Evolutionary conservation across 1,140 invertebrate species (phyloP).

Genomic region (Halictus rubicundus): DNA sequence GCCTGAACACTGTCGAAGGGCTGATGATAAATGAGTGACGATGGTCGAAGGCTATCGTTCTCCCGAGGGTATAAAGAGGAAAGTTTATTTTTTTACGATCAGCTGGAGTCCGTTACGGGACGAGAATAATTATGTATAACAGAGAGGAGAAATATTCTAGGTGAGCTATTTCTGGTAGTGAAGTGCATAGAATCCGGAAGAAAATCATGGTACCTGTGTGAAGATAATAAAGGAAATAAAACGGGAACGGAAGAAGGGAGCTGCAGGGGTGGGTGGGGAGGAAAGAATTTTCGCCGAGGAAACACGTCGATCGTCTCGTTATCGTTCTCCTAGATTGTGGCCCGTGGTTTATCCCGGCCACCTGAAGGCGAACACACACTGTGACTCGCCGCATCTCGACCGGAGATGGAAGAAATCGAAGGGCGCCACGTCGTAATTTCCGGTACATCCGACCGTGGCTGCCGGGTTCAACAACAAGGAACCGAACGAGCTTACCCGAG

Average conservation of each 20-base stretch:
- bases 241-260: slow-evolving; percentile 14
- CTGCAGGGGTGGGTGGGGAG: background rate
- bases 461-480: slow-evolving; percentile 14
- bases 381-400: slow-evolving; percentile 40
- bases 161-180: background rate
- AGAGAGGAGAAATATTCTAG: background rate
- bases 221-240: slow-evolving; percentile 19
- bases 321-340: slow-evolving; percentile 51
- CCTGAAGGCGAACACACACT: slow-evolving; percentile 40
- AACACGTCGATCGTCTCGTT: slow-evolving; percentile 48
- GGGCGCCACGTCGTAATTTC: slow-evolving; percentile 57
- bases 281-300: slow-evolving; percentile 40
- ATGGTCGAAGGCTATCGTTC: slow-evolving; percentile 6
- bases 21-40: slow-evolving; percentile 38
- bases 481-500: slow-evolving; percentile 16
- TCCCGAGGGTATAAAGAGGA: slow-evolving; percentile 1
- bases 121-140: background rate
- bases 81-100: background rate
- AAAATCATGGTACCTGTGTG: background rate
- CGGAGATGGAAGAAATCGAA: slow-evolving; percentile 60
- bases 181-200: background rate
- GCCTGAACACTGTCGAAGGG: slow-evolving; percentile 25
- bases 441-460: slow-evolving; percentile 26
- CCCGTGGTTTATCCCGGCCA: slow-evolving; percentile 54
- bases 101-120: background rate